A percentile compares a stretch with the other conserved stretches of the same genome.
Conservation (phyloP, 2,797 vertebrate species). For the Caiman crocodilus region DNA sequence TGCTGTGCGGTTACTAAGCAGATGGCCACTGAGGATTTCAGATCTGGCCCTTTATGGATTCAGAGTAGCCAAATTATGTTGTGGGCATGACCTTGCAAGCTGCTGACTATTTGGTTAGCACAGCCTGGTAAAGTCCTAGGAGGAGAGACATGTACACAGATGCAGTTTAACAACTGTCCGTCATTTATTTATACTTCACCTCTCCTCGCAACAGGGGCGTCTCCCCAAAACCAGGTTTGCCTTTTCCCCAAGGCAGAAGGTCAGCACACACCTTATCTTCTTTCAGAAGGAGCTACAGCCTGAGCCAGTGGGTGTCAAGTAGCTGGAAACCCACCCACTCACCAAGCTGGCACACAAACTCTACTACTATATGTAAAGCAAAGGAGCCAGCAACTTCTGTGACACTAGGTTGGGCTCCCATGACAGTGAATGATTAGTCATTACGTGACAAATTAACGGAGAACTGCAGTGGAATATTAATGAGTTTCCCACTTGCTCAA, state of each 20-base stretch:
- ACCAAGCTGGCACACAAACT: fast-evolving
- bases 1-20: neutral
- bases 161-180: neutral
- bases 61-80: neutral
- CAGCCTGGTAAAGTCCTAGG: neutral
- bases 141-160: neutral
- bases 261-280: fast-evolving
- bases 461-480: neutral
- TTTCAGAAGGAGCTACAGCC: neutral
- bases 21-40: neutral
- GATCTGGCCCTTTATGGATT: neutral
- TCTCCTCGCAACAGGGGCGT: neutral
- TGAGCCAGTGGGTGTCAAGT: neutral
- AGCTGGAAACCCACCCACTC: fast-evolving
- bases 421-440: conserved; percentile 16
- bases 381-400: neutral
- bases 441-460: conserved; percentile 16
- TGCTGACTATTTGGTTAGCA: neutral
- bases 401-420: conserved; percentile 31
- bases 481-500: conserved; percentile 39
- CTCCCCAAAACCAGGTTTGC: neutral
- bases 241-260: neutral
- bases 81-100: neutral
- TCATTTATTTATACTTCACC: neutral
- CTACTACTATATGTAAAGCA: neutral